phyloP scores from a whole-genome alignment of 2,888 invertebrate genomes.

The Tenthredo notha region DNA sequence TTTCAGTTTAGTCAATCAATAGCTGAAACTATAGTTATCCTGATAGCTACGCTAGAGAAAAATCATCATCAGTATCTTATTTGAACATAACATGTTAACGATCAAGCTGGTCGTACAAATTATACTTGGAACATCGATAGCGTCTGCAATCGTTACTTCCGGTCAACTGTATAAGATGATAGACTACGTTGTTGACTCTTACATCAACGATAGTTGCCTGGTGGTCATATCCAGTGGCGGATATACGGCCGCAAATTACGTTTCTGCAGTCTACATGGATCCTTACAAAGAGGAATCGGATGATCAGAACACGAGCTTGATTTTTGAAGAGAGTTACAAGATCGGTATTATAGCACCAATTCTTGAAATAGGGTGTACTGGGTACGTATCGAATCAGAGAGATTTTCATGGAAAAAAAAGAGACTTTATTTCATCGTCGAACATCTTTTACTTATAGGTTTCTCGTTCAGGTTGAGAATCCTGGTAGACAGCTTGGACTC shows the following conservation, averaged over 20 bases:
- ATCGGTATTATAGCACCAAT: not conserved
- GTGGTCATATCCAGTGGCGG: not conserved
- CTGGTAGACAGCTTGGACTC: conserved; percentile 4
- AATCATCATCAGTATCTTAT: not conserved
- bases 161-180: conserved; percentile 1
- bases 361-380: conserved; percentile 24
- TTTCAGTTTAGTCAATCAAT: not conserved
- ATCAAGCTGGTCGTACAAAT: not conserved
- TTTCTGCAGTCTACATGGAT: conserved; percentile 9
- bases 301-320: not conserved
- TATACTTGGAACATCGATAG: not conserved
- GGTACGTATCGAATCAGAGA: not conserved
- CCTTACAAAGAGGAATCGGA: not conserved
- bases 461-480: conserved; percentile 22
- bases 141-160: conserved; percentile 8
- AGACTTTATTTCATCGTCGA: not conserved
- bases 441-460: not conserved
- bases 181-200: conserved; percentile 4
- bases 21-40: not conserved
- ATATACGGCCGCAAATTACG: not conserved
- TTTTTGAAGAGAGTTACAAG: conserved; percentile 24
- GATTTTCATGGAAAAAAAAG: not conserved
- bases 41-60: not conserved
- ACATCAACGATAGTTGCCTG: conserved; percentile 18
- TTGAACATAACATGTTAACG: not conserved